Percentiles rank a stretch among this genome's conserved stretches.
Evolutionary conservation across 2,113 vertebrate species (phyloP).

Genomic region (Chaetorhynchus papuensis): DNA sequence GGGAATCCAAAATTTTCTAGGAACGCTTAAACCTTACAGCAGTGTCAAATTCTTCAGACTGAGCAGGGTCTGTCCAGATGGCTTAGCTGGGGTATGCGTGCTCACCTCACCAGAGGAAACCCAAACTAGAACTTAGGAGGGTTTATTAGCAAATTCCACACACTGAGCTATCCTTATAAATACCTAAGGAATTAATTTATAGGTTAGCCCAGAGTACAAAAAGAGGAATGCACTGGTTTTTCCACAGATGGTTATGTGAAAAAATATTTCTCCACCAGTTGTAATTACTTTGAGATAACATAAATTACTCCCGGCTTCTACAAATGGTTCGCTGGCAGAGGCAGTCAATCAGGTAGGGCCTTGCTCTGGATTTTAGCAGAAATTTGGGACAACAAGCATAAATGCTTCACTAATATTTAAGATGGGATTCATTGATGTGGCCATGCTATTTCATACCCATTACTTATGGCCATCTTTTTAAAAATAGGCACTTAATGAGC

Average conservation of each 20-base stretch:
- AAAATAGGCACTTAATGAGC: not conserved
- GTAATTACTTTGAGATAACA: not conserved
- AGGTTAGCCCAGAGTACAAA: not conserved
- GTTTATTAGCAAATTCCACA: slow-evolving; percentile 3
- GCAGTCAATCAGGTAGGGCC: not conserved
- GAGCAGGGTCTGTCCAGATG: not conserved
- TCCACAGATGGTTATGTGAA: not conserved
- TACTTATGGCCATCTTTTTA: not conserved
- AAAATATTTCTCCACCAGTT: not conserved
- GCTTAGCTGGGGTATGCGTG: not conserved
- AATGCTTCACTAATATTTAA: not conserved
- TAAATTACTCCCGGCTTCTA: not conserved
- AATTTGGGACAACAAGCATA: not conserved
- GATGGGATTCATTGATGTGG: not conserved
- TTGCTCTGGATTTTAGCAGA: not conserved
- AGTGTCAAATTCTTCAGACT: not conserved
- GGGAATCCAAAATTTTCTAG: slow-evolving; percentile 2
- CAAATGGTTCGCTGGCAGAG: not conserved
- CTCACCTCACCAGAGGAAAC: not conserved
- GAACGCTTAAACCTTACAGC: not conserved
- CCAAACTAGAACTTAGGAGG: not conserved
- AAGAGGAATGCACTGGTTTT: slow-evolving; percentile 1
- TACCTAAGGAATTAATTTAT: not conserved
- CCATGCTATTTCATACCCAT: not conserved
- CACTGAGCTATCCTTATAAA: not conserved